Percentiles rank a stretch among this genome's conserved stretches.
phyloP scores from a whole-genome alignment of 1,140 invertebrate genomes.

The Drosophila saltans region DNA sequence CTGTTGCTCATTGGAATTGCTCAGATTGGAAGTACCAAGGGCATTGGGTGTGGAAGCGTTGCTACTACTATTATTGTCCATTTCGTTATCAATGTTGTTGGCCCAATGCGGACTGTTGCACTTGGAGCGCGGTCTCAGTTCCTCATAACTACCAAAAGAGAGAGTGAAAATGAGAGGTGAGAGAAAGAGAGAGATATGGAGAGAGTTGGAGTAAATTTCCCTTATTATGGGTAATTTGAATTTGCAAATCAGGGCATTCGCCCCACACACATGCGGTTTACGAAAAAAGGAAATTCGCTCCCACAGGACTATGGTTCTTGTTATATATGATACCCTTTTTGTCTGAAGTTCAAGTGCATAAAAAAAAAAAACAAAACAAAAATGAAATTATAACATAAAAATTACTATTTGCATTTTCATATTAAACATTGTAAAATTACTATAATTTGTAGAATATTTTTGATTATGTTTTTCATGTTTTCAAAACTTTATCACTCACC shows the following conservation, averaged over 20 bases:
- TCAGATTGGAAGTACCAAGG: constrained; percentile 59
- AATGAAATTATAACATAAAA: constrained; percentile 16
- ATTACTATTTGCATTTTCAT: not conserved
- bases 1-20: constrained; percentile 83
- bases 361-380: constrained; percentile 33
- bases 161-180: not conserved
- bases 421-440: not conserved
- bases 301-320: constrained; percentile 41
- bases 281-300: constrained; percentile 56
- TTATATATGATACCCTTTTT: constrained; percentile 60
- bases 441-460: not conserved
- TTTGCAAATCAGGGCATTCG: constrained; percentile 28
- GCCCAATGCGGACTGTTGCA: constrained; percentile 58
- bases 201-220: constrained; percentile 42
- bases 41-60: constrained; percentile 50
- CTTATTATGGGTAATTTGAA: constrained; percentile 74
- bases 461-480: not conserved
- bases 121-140: constrained; percentile 62
- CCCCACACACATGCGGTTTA: constrained; percentile 36
- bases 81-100: constrained; percentile 33
- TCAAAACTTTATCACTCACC: constrained; percentile 55
- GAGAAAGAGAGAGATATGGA: not conserved
- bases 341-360: constrained; percentile 74
- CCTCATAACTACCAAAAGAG: constrained; percentile 68
- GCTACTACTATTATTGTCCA: constrained; percentile 56